Evolutionary conservation across 2,113 vertebrate species (phyloP).

Genomic region (Gyps fulvus): DNA sequence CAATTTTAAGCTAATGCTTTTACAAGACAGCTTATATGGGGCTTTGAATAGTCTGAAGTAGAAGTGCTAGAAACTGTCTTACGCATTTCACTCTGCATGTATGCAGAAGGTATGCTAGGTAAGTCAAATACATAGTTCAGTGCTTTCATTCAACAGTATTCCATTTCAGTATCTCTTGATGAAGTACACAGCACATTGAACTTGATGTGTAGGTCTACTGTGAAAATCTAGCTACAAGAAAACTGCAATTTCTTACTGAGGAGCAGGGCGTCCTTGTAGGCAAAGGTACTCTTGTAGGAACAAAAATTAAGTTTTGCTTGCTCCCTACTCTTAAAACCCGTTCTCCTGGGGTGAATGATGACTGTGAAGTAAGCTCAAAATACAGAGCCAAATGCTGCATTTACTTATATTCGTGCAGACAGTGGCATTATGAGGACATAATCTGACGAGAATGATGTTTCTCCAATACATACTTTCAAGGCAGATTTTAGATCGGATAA

Average conservation of each 20-base stretch:
- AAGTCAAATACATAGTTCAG: background rate
- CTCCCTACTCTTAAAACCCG: background rate
- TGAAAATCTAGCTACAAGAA: background rate
- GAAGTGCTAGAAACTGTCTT: background rate
- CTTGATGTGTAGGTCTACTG: background rate
- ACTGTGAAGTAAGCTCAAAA: conserved; percentile 51
- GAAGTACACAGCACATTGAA: background rate
- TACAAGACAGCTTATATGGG: background rate
- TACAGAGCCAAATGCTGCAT: conserved; percentile 45
- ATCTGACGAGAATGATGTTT: conserved; percentile 48
- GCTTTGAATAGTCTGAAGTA: background rate
- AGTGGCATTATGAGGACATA: conserved; percentile 38
- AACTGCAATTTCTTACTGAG: background rate
- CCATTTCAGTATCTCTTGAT: background rate
- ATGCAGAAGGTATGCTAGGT: background rate
- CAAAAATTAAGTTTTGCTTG: background rate
- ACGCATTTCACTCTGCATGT: background rate
- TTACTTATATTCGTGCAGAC: conserved; percentile 55
- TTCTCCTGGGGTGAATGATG: conserved; percentile 25
- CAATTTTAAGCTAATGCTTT: background rate
- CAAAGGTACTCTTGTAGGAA: background rate
- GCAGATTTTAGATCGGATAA: conserved; percentile 13
- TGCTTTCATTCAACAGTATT: background rate
- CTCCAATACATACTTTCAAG: conserved; percentile 36
- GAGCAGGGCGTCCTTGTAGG: background rate